phyloP scores from a whole-genome alignment of 2,888 invertebrate genomes.

The Falcaria lacertinaria region DNA sequence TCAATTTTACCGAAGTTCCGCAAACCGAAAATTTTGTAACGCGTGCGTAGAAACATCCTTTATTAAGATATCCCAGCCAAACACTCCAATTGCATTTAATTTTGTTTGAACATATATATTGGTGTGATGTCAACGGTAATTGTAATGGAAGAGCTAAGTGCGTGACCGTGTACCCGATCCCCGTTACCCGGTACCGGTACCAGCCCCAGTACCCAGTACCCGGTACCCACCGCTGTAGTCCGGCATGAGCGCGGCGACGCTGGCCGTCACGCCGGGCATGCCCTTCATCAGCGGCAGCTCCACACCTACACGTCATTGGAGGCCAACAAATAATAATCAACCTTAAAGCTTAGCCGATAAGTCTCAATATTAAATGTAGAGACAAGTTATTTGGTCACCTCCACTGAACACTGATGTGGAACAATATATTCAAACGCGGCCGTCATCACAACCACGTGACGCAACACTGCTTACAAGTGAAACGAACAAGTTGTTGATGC shows the following conservation, averaged over 20 bases:
- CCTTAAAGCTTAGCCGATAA: not conserved
- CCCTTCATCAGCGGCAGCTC: constrained; percentile 67
- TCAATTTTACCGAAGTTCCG: too few relatives aligned
- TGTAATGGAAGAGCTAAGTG: too few relatives aligned
- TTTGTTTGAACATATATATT: too few relatives aligned
- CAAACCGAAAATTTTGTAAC: too few relatives aligned
- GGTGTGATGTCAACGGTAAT: too few relatives aligned
- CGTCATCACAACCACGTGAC: not conserved
- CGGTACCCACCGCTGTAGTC: constrained; percentile 84
- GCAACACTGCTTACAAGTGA: not conserved
- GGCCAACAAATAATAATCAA: not conserved
- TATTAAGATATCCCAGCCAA: too few relatives aligned
- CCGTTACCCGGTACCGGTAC: too few relatives aligned
- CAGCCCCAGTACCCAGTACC: constrained; percentile 57
- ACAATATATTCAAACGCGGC: not conserved
- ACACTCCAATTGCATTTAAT: too few relatives aligned
- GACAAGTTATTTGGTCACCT: not conserved
- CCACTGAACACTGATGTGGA: not conserved
- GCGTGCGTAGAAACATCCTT: too few relatives aligned
- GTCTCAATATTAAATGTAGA: not conserved
- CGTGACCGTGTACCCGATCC: too few relatives aligned
- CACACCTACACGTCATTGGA: constrained; percentile 39
- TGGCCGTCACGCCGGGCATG: constrained; percentile 72
- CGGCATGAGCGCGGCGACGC: constrained; percentile 83
- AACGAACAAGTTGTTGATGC: not conserved